Evolutionary conservation across 1,140 invertebrate genomes (phyloP), one percentile per base, ranked within the genome.

Genomic region (Trypoxylus dichotomus): DNA sequence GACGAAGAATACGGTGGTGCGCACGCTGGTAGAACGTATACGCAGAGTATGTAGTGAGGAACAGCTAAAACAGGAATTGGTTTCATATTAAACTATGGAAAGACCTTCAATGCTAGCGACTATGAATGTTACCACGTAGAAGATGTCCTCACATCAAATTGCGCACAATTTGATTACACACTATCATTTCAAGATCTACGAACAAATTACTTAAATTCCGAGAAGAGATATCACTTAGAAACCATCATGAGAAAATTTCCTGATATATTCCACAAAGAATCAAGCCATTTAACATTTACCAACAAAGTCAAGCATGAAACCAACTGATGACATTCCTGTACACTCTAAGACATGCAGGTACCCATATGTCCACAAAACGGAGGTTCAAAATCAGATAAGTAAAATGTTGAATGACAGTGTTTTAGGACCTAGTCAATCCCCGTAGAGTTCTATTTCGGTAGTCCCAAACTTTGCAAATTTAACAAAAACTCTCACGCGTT

Each of bases 401-500:
- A 72, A 83, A 76, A 77, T 83, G 79, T 43, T 84, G 47, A 37
- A 78, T 32, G 19, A 76, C 1, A 81, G 79, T 21, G 78, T 86
- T 1, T 83, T 86, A 10, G 43, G 79, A 74, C 76, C 79, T 24
- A 82, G 81, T 21, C 47, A 78, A 74, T 83, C 81, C 11, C 75
- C 88, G 13, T 78, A 75, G 8, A 83, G 80, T 0, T 76, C 82
- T 0, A 74, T 84, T 6, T 82, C 77, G 74, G 6, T 86, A 2
- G 83, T 87, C 0, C 81, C 83, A 0, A 86, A 86, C 32, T 87
- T 85, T 76, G 76, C 83, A 0, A 76, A 82, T 80, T 80, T 84
- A 68, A 82, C 86, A 10, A 81, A 83, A 81, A 85, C 86, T 13
- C 76, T 88, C 24, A 83, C 76, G 74, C 43, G 81, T 54, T 79